Evolutionary conservation across 2,113 vertebrate genomes (phyloP).

Genomic region (Rhynchopsitta pachyrhyncha): DNA sequence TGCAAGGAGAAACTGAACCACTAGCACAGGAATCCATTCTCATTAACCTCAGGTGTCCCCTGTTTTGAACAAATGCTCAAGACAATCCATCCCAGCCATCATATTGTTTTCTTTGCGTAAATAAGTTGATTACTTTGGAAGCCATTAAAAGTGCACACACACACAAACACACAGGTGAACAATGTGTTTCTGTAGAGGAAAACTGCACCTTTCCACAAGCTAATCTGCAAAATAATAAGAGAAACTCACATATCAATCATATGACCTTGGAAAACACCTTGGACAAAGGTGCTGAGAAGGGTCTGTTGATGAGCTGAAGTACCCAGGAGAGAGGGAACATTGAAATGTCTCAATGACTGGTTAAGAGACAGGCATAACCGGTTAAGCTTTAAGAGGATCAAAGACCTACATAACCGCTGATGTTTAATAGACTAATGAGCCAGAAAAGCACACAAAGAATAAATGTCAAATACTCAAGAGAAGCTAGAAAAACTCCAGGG

Average conservation of each 20-base stretch:
- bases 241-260: background rate
- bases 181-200: background rate
- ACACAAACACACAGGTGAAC: background rate
- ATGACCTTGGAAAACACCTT: background rate
- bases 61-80: background rate
- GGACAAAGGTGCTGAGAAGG: background rate
- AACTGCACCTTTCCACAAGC: background rate
- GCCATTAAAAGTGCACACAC: background rate
- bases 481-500: background rate
- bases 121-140: background rate
- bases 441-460: background rate
- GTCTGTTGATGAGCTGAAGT: background rate
- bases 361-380: background rate
- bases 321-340: background rate
- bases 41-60: background rate
- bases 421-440: constrained; percentile 35
- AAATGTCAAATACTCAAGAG: background rate
- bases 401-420: background rate
- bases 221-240: background rate
- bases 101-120: background rate
- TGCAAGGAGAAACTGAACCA: background rate
- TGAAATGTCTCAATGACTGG: background rate
- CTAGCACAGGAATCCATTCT: accelerated
- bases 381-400: constrained; percentile 9
- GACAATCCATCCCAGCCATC: background rate